Evolutionary conservation across 2,888 invertebrate genomes (phyloP).

Genomic region (Synergus laeviventris): DNA sequence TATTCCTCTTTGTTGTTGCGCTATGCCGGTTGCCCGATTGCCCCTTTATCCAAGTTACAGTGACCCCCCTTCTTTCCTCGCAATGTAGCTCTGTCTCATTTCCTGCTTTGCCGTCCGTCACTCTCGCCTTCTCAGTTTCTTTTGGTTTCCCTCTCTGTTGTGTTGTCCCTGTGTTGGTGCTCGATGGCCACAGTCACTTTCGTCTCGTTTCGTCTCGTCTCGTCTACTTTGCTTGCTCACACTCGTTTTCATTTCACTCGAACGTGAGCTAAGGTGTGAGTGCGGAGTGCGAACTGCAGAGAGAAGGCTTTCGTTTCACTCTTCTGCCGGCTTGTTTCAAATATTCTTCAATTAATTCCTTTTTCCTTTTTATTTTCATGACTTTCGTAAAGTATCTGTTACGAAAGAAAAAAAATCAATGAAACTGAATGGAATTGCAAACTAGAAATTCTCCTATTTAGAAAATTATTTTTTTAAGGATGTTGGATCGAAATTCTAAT

Average conservation of each 20-base stretch:
- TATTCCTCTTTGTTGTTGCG: slow-evolving; percentile 41
- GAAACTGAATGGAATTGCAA: too few species aligned
- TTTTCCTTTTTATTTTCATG: not conserved
- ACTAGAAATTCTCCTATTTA: too few species aligned
- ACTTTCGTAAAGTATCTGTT: too few species aligned
- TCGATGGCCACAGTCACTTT: slow-evolving; percentile 29
- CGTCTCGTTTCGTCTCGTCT: slow-evolving; percentile 25
- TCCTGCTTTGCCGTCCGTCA: slow-evolving; percentile 41
- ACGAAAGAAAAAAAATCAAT: not conserved
- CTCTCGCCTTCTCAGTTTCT: slow-evolving; percentile 40
- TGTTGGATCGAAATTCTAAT: too few species aligned
- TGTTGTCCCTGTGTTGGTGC: not conserved
- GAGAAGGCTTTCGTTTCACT: slow-evolving; percentile 10
- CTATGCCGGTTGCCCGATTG: slow-evolving; percentile 16
- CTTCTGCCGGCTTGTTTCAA: slow-evolving; percentile 14
- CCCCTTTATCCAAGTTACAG: slow-evolving; percentile 32
- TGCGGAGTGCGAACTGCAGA: not conserved
- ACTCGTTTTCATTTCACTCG: slow-evolving; percentile 43
- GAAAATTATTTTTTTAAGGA: too few species aligned
- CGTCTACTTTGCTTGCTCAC: slow-evolving; percentile 40
- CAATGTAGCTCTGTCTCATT: slow-evolving; percentile 40
- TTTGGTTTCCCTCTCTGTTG: slow-evolving; percentile 39
- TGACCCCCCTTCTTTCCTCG: slow-evolving; percentile 31
- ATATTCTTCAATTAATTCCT: not conserved
- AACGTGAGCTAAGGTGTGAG: slow-evolving; percentile 12